phyloP scores from a whole-genome alignment of 1,140 invertebrate species.

The Drosophila busckii region DNA sequence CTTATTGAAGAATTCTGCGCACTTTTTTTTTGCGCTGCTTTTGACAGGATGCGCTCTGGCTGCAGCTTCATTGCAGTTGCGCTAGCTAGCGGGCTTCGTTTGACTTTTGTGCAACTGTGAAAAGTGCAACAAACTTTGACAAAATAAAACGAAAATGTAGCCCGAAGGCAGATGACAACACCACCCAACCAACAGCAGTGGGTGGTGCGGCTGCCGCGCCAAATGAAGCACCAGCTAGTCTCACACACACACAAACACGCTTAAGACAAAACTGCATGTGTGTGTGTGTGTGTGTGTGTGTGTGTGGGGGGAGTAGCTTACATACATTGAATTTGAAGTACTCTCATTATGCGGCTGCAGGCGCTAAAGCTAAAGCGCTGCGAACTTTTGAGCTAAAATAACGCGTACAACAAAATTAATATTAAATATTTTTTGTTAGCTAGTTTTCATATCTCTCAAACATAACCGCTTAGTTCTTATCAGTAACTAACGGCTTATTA shows the following conservation, averaged over 20 bases:
- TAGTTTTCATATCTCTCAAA: neutral
- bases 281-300: conserved; percentile 15
- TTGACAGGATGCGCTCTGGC: conserved; percentile 36
- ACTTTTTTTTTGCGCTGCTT: conserved; percentile 1
- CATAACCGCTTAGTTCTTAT: neutral
- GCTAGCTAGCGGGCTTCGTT: neutral
- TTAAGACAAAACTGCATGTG: conserved; percentile 31
- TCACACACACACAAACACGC: conserved; percentile 11
- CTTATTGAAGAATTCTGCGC: conserved; percentile 6
- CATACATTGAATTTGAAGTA: conserved; percentile 48
- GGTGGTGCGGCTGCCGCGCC: neutral
- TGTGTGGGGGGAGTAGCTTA: conserved; percentile 9
- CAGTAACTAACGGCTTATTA: too few relatives aligned
- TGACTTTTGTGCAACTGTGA: conserved; percentile 35
- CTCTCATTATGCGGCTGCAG: conserved; percentile 63
- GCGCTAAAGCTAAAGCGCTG: conserved; percentile 13
- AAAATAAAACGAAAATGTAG: conserved; percentile 52
- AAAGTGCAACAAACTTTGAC: conserved; percentile 74
- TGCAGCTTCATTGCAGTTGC: neutral
- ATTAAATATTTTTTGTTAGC: neutral
- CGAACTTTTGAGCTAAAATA: neutral
- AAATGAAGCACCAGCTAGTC: conserved; percentile 47
- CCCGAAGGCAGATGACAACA: neutral
- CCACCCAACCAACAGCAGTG: conserved; percentile 11
- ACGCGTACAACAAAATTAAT: too few relatives aligned